Conservation (phyloP, 2,113 vertebrate species). For the Malurus melanocephalus region DNA sequence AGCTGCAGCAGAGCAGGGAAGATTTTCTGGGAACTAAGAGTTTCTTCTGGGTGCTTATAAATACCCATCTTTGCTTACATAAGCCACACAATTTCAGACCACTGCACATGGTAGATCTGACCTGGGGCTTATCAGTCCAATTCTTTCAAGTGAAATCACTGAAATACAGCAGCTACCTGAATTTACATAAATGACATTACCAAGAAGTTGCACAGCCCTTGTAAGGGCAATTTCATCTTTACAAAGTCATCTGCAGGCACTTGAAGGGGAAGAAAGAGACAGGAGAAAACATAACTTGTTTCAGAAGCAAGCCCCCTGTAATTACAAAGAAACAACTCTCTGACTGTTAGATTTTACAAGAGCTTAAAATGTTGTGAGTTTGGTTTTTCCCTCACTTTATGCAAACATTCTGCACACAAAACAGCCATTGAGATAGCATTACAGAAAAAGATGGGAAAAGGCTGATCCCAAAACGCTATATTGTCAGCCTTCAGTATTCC, state of each 20-base stretch:
- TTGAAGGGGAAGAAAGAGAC: background rate
- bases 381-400: background rate
- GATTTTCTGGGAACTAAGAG: background rate
- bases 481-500: background rate
- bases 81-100: background rate
- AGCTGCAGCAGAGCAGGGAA: background rate
- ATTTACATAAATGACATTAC: background rate
- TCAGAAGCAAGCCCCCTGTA: constrained; percentile 1
- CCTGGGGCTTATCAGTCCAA: background rate
- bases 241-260: background rate
- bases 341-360: constrained; percentile 22
- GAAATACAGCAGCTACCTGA: background rate
- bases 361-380: background rate
- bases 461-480: background rate
- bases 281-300: background rate
- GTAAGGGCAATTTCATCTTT: background rate
- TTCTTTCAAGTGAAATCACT: background rate
- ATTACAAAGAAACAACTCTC: background rate
- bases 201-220: background rate
- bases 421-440: background rate
- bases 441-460: background rate
- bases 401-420: background rate
- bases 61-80: background rate
- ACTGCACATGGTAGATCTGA: background rate
- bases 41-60: background rate